These are phyloP conservation scores for Tetranychus truncatus DNA, from an alignment of 2,888 invertebrate species.

Conservation along the genomic window DNA sequence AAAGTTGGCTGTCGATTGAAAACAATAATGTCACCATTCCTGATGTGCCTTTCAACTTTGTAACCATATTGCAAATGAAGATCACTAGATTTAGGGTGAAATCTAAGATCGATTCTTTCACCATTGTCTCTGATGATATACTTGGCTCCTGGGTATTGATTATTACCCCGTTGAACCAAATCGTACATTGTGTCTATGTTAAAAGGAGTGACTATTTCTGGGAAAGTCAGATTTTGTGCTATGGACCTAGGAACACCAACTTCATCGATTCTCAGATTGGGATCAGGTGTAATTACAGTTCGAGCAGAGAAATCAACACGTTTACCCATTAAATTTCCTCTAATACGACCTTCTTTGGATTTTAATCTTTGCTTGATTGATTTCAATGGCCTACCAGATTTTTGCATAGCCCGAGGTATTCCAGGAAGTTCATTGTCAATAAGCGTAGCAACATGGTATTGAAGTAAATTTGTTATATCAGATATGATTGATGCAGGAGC, in stretches of 20 bases:
- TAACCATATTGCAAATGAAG: conserved; percentile 88
- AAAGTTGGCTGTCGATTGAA: conserved; percentile 99
- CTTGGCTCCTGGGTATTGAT: conserved; percentile 97
- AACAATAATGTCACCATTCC: conserved; percentile 92
- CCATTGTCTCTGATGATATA: conserved; percentile 98
- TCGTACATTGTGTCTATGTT: conserved; percentile 75
- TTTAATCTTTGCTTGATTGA: conserved; percentile 84
- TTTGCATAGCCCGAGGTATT: conserved; percentile 86
- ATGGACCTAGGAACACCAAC: conserved; percentile 95
- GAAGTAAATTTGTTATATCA: conserved; percentile 91
- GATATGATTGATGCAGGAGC: conserved; percentile 91
- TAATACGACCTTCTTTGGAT: conserved; percentile 94
- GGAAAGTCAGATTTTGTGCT: conserved; percentile 96
- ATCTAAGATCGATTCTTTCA: conserved; percentile 89
- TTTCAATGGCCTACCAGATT: conserved; percentile 93
- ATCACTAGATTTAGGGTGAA: conserved; percentile 93
- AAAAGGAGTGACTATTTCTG: conserved; percentile 96
- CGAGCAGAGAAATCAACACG: conserved; percentile 98
- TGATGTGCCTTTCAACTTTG: conserved; percentile 82
- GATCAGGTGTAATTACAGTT: conserved; percentile 93
- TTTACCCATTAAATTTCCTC: conserved; percentile 99
- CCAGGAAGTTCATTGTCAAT: conserved; percentile 99
- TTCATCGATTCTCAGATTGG: conserved; percentile 80
- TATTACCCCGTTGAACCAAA: conserved; percentile 83
- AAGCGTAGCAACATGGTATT: conserved; percentile 94